phyloP scores from a whole-genome alignment of 2,797 vertebrate species.

The Fringilla coelebs region DNA sequence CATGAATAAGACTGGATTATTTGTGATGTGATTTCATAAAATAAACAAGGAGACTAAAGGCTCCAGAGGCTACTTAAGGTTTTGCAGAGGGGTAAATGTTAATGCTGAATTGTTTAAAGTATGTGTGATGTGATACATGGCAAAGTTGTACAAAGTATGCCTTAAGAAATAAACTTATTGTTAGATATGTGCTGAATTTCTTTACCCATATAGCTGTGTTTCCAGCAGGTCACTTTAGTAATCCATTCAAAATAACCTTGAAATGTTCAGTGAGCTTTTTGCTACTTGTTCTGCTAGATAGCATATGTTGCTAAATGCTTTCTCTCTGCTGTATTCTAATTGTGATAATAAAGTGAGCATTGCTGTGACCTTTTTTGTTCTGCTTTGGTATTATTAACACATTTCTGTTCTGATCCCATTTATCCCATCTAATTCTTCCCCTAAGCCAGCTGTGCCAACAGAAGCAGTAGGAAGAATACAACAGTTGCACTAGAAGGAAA shows the following conservation, averaged over 20 bases:
- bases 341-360: not conserved
- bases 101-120: not conserved
- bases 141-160: not conserved
- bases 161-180: not conserved
- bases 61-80: not conserved
- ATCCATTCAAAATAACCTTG: not conserved
- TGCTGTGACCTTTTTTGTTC: not conserved
- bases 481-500: not conserved
- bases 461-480: not conserved
- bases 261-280: not conserved
- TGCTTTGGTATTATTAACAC: not conserved
- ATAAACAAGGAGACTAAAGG: not conserved
- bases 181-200: not conserved
- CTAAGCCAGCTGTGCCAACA: not conserved
- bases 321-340: not conserved
- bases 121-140: not conserved
- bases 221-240: not conserved
- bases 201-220: not conserved
- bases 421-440: not conserved
- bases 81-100: conserved; percentile 16
- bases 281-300: not conserved
- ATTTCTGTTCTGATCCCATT: not conserved
- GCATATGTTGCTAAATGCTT: not conserved
- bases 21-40: conserved; percentile 32
- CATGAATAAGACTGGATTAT: not conserved